Base-by-base conservation (phyloP, 2,888 invertebrate genomes). In the Drosophila subsilvestris region DNA sequence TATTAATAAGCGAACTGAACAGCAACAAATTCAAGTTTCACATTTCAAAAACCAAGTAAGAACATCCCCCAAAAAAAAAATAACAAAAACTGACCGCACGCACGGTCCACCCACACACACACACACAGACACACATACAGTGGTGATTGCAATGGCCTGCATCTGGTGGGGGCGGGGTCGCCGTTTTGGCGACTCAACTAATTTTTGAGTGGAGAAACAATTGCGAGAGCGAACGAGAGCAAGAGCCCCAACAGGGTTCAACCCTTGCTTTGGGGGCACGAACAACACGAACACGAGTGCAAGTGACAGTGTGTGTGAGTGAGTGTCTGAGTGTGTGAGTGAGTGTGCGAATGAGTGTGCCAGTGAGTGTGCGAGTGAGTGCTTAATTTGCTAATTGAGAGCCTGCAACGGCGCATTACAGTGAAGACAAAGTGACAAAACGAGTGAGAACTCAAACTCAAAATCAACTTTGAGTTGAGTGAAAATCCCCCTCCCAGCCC, bases 321-420 rank as follows among this genome's bases (percentile, higher is more conserved):
- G 43, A 45, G 59, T 22, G 48, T 18, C 8, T 18, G 48, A 44
- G 48, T 44, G 54, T 32, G 51, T 61, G 49, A 27, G 17, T 27
- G 22, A 2, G 5, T 57, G 63, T 61, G 47, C 22, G 53, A 53
- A 48, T 50, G 59, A 18, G 60, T 57, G 65, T 60, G 55, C 29
- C 47, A 45, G 58, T 56, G 57, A 29, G 72, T 60, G 67, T 65
- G 57, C 63, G 73, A 60, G 71, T 56, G 68, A 59, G 74, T 61
- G 71, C 69, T 75, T 80, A 78, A 86, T 88, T 84, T 86, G 80
- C 75, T 86, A 89, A 90, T 81, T 81, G 90, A 90, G 88, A 83
- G 82, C 66, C 63, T 74, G 73, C 56, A 61, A 74, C 66, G 74
- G 66, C 73, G 73, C 73, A 74, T 67, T 56, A 60, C 60, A 69